Base-by-base conservation (phyloP, 2,113 vertebrate genomes). In the Chitala chitala region DNA sequence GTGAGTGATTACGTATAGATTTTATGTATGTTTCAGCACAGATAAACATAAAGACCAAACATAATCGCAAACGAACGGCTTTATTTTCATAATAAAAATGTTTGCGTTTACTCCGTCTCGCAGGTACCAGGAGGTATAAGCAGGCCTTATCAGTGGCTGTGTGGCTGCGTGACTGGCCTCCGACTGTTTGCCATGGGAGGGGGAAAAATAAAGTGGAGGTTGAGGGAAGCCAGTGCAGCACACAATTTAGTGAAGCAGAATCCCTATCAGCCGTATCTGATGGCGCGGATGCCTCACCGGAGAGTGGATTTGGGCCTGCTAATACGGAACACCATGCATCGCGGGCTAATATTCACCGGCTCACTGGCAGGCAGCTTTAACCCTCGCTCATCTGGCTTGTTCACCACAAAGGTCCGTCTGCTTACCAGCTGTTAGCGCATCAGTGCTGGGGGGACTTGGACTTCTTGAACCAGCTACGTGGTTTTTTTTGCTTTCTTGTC, bases 91-190 rank as follows among this genome's bases (percentile, higher is more conserved):
- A 56, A 72, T 59, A 48, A 58, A 22, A 22, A 51, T n/a, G 24
- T 46, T 59, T 64, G 78, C 82, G 76, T 81, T 73, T 48, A 74
- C 78, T 80, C 77, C 82, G 81, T 75, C 48, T 74, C 79, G 80
- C 77, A 80, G 75, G 77, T 89, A 87, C 87, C 86, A 77, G 83
- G 84, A 84, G 79, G 84, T 81, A 79, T 84, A 86, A 87, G 85
- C 83, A 82, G 81, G 40, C 78, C 81, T 86, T 89, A 88, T 89
- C 86, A 31, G 77, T 68, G 72, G 84, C 82, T 81, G 77, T 79
- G 71, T 73, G 80, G 74, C 83, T 75, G 76, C 74, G 64, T 80
- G 82, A 82, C 77, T 36, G 80, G 78, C 79, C 80, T 81, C 84
- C 83, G 85, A 89, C 84, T 86, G 82, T 79, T 82, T 74, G 38